These are phyloP conservation scores for Bubo scandiacus DNA, from an alignment of 2,113 vertebrate genomes.

Conservation along the genomic window DNA sequence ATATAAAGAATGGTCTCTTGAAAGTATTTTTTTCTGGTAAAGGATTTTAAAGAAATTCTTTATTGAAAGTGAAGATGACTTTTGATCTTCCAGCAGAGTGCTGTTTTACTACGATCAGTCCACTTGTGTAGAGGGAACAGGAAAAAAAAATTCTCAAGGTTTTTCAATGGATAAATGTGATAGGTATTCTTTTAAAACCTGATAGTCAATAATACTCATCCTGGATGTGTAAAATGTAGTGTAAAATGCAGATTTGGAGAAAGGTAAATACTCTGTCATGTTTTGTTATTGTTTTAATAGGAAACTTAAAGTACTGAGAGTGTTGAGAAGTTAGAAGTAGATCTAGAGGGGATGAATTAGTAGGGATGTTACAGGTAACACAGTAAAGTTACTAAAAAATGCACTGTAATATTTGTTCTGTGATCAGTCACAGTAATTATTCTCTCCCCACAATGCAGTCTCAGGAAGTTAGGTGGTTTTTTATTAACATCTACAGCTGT, in stretches of 20 bases:
- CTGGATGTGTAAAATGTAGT: not conserved
- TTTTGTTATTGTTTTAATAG: not conserved
- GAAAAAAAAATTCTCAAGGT: not conserved
- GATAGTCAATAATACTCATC: not conserved
- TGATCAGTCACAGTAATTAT: not conserved
- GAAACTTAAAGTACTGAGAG: not conserved
- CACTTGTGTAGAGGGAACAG: not conserved
- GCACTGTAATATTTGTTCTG: not conserved
- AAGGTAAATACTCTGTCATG: not conserved
- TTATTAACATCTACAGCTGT: not conserved
- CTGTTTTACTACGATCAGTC: not conserved
- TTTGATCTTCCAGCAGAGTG: not conserved
- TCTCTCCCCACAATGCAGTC: not conserved
- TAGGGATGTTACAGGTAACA: not conserved
- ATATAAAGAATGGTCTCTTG: not conserved
- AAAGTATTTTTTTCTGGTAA: not conserved
- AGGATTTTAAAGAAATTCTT: not conserved
- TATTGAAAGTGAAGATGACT: not conserved
- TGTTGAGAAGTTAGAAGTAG: not conserved
- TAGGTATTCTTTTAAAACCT: not conserved
- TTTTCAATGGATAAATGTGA: not conserved
- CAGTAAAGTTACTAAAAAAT: not conserved
- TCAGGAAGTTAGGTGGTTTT: not conserved
- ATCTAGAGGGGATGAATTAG: not conserved
- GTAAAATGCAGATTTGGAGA: not conserved